Percentiles rank a stretch among this genome's conserved stretches.
Conservation (phyloP, 2,113 vertebrate species). For the Thomomys bottae region DNA sequence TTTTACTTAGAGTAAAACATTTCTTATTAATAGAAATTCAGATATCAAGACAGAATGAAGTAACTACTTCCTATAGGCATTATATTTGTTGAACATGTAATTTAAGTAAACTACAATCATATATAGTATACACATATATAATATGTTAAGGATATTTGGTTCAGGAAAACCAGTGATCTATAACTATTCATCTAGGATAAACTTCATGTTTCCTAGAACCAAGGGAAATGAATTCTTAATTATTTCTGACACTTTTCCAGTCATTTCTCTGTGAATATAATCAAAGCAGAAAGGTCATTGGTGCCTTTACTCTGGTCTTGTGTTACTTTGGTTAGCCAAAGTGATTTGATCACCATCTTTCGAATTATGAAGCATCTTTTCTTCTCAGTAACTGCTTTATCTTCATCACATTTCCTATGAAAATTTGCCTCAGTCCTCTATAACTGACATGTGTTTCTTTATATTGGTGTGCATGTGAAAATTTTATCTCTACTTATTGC, state of each 20-base stretch:
- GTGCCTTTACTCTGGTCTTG: neutral
- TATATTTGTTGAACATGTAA: constrained; percentile 75
- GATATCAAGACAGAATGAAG: constrained; percentile 60
- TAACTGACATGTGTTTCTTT: neutral
- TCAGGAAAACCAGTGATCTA: constrained; percentile 63
- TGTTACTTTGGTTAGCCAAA: neutral
- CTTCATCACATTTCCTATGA: neutral
- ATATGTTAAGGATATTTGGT: constrained; percentile 56
- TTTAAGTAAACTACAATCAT: constrained; percentile 63
- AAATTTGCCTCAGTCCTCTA: neutral
- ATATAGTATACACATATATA: neutral
- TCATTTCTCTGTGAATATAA: constrained; percentile 38
- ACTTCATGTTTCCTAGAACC: constrained; percentile 33
- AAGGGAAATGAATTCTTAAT: constrained; percentile 62
- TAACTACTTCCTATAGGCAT: constrained; percentile 72
- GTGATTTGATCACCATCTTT: neutral
- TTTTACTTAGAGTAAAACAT: constrained; percentile 50
- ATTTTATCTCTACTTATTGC: neutral
- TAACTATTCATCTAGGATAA: constrained; percentile 39
- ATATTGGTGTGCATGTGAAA: neutral
- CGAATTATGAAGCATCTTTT: neutral
- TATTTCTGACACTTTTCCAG: constrained; percentile 52
- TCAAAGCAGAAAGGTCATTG: constrained; percentile 11
- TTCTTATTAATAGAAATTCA: constrained; percentile 75
- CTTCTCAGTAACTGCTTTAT: neutral